Evolutionary conservation across 2,113 vertebrate species (phyloP).

Genomic region (Phalacrocorax carbo): DNA sequence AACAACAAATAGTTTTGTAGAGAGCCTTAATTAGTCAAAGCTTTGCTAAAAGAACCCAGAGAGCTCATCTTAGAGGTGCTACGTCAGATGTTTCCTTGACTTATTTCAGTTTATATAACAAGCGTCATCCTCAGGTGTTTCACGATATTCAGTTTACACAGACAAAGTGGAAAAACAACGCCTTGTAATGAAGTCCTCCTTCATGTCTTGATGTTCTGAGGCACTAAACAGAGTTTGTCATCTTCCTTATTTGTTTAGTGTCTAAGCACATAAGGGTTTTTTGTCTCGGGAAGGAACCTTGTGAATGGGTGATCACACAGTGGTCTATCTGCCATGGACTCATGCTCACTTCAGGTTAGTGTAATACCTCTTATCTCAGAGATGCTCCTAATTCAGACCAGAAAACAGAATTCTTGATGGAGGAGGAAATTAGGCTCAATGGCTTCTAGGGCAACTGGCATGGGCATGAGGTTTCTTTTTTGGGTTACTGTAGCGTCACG

Average conservation of each 20-base stretch:
- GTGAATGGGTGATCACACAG: not conserved
- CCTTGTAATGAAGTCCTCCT: not conserved
- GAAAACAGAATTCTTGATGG: not conserved
- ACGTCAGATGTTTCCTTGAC: not conserved
- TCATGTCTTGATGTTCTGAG: not conserved
- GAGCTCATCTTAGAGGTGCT: not conserved
- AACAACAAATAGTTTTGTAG: not conserved
- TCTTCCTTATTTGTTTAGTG: not conserved
- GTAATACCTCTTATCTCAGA: not conserved
- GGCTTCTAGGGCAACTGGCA: not conserved
- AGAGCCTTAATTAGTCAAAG: not conserved
- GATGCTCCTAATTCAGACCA: not conserved
- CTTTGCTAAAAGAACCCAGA: not conserved
- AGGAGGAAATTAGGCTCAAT: not conserved
- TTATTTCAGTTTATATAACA: not conserved
- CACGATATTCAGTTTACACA: not conserved
- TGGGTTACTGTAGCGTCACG: not conserved
- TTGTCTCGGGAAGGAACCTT: not conserved
- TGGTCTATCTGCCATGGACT: not conserved
- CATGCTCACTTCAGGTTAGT: accelerated
- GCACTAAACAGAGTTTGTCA: not conserved
- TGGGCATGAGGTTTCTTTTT: not conserved
- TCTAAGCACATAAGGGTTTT: not conserved
- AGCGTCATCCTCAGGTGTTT: not conserved
- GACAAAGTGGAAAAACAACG: not conserved